A percentile compares a stretch with the other conserved stretches of the same genome.
Conservation (phyloP, 2,888 invertebrate genomes). For the Dolomedes plantarius region DNA sequence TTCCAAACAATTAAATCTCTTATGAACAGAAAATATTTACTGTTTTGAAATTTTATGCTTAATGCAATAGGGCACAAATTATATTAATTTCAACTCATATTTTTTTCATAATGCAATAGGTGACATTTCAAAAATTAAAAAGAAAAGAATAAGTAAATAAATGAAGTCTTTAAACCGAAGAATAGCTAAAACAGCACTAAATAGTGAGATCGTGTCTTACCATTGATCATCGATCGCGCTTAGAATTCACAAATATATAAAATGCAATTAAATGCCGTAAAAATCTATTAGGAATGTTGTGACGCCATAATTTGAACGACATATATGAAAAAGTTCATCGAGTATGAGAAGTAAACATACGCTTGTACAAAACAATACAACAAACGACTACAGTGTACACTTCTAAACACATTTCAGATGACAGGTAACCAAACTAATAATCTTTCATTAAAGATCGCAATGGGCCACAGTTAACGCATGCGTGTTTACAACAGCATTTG, state of each 20-base stretch:
- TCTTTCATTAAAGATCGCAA: not conserved
- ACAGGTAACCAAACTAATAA: not conserved
- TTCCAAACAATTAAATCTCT: no score
- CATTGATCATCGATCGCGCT: conserved; percentile 4
- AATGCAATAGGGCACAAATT: no score
- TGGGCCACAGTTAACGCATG: not conserved
- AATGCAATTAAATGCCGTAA: not conserved
- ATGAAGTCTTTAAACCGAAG: not conserved
- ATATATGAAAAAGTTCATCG: not conserved
- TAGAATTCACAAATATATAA: not conserved
- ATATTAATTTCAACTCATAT: no score
- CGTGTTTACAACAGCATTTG: no score
- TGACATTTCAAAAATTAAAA: no score
- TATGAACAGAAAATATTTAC: no score
- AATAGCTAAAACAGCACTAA: not conserved
- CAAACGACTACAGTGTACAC: not conserved
- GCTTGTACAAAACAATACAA: not conserved
- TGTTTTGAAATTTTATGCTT: no score
- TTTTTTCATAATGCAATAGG: no score
- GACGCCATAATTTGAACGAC: not conserved
- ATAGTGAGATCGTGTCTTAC: not conserved
- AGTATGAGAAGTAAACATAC: not conserved
- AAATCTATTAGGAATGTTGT: not conserved
- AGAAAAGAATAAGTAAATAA: no score
- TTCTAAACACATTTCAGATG: not conserved